These are phyloP conservation scores for Dendrocincla fuliginosa DNA, from an alignment of 2,797 vertebrate genomes.

Conservation along the genomic window DNA sequence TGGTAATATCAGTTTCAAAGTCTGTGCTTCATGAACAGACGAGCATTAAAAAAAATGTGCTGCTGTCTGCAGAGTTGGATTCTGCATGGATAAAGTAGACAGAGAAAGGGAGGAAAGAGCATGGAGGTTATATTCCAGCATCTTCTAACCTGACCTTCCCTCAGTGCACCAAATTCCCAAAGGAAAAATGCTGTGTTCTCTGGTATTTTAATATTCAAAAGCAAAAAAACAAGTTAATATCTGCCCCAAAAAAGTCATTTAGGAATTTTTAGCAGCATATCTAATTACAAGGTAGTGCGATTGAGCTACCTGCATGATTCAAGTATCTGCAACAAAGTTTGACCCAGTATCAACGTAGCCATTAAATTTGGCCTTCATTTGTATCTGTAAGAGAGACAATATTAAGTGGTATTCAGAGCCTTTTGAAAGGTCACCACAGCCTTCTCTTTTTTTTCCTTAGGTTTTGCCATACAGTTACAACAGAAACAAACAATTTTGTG, in stretches of 20 bases:
- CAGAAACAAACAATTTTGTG: background rate
- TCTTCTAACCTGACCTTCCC: background rate
- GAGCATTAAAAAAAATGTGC: slow-evolving; percentile 4
- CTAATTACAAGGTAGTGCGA: background rate
- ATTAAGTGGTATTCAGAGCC: background rate
- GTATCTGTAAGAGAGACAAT: background rate
- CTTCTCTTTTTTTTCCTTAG: background rate
- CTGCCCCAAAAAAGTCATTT: background rate
- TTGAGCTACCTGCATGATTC: background rate
- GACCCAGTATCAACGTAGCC: background rate
- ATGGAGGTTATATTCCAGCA: background rate
- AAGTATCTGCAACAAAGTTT: background rate
- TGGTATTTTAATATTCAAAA: background rate
- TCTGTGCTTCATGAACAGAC: slow-evolving; percentile 7
- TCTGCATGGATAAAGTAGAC: background rate
- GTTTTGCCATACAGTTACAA: background rate
- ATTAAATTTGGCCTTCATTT: background rate
- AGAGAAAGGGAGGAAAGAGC: background rate
- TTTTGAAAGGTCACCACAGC: background rate
- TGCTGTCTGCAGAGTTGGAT: slow-evolving; percentile 9
- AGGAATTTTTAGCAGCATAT: background rate
- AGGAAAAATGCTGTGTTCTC: background rate
- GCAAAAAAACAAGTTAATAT: background rate
- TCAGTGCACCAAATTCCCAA: background rate
- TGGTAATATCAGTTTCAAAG: slow-evolving; percentile 62